Conservation (phyloP, 2,797 vertebrate genomes). For the Poliocrania exsul region DNA sequence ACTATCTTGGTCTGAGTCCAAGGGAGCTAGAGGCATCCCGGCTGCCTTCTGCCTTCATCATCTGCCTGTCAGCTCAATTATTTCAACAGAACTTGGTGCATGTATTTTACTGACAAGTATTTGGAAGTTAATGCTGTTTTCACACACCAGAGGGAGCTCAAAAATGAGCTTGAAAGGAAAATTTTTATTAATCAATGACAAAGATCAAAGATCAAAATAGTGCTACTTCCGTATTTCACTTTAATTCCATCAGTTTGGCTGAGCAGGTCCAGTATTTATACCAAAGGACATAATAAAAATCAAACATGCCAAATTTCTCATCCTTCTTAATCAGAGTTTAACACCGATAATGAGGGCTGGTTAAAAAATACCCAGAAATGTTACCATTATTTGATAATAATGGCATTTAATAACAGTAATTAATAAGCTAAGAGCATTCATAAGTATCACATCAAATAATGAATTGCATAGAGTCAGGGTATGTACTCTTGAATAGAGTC, state of each 20-base stretch:
- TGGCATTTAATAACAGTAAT: neutral
- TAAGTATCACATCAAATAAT: neutral
- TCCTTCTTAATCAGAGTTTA: neutral
- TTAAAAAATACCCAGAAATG: neutral
- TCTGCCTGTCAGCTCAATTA: neutral
- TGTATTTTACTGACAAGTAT: neutral
- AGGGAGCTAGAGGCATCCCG: neutral
- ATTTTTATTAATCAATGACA: neutral
- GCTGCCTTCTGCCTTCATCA: neutral
- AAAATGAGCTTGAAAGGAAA: constrained; percentile 10
- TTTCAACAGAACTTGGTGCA: neutral
- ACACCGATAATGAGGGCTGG: neutral
- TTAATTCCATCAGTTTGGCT: neutral
- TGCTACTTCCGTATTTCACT: neutral
- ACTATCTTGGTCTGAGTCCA: neutral
- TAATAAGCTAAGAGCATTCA: neutral
- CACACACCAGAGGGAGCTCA: constrained; percentile 56
- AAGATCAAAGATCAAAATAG: neutral
- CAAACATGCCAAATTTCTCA: neutral
- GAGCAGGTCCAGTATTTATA: neutral
- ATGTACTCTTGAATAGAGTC: neutral
- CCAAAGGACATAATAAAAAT: neutral
- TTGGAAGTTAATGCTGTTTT: neutral
- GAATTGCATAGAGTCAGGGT: too few species aligned
- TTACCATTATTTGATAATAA: neutral